Base-by-base conservation (phyloP, 2,797 vertebrate species). In the Acanthiza pusilla region DNA sequence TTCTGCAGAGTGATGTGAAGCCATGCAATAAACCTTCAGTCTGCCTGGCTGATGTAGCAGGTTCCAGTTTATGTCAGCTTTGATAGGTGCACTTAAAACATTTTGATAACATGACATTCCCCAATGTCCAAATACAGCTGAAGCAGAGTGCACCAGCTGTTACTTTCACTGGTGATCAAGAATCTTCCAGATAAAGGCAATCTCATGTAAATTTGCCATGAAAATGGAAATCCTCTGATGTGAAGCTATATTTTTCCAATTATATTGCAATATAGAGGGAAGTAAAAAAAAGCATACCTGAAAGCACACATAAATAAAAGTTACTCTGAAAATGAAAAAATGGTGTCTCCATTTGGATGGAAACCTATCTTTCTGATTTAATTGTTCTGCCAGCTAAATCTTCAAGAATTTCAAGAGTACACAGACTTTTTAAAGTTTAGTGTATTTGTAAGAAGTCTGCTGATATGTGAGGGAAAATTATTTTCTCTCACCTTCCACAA, bases 131-230 rank as follows among this genome's bases (percentile, higher is more conserved):
- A 87, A 88, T 91, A 89, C 88, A 94, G 63, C 88, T 93, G 84
- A 92, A 93, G 85, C 80, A 81, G 85, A 81, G 86, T 91, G 86
- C 68, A 81, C 91, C 95, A 97, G 95, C 96, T 97, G 96, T 90
- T 96, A 62, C 91, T 87, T 94, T 92, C 92, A 96, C 85, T 94
- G 66, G 79, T 81, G 92, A 94, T 96, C 93, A 95, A 95, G 93
- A 94, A 86, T 92, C 75, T 93, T 72, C 62, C 50, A 61, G 91
- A 92, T 88, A 93, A 92, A 96, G 88, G 85, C 90, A 96, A 88
- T 96, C 72, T 87, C 68, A 92, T 94, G 87, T 93, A 97, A 97
- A 97, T 94, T 74, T 94, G 88, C 94, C 66, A 85, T 93, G 95
- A 95, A 96, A 97, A 94, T 93, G 66, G 85, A 89, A 93, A 96